Evolutionary conservation across 2,113 vertebrate genomes (phyloP), one percentile per base, ranked within the genome.

Genomic region (Mobula birostris): DNA sequence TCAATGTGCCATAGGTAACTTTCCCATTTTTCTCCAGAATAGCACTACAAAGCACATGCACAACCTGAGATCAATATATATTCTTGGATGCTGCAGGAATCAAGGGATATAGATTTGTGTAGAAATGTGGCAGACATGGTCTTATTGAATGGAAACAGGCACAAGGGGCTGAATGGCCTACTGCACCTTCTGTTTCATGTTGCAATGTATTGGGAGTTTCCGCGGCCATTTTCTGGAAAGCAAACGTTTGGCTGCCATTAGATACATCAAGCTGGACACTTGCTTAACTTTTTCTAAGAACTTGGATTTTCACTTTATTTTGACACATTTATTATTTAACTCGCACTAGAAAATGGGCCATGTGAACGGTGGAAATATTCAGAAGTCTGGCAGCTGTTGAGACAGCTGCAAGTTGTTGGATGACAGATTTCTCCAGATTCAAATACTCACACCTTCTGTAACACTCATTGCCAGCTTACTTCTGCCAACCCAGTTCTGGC

Each of bases 401-500:
- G 56, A 58, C 61, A 58, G 12, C 85, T 88, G 58, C 15, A 9
- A 82, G 12, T 88, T n/a, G 63, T n/a, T 24, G n/a, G 27, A 11
- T 63, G 24, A 61, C 24, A 61, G 58, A 61, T 88, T 88, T 88
- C 56, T 88, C 56, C 56, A 0, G 24, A 88, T 88, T 14, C 7
- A 63, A 63, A 14, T 58, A 29, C 87, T 7, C 17, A 66, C 61
- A 32, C 56, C 56, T 85, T 21, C 80, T 40, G 36, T 7, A 56
- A 24, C n/a, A 63, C 87, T 61, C 11, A 66, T 90, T 90, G 58
- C n/a, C 87, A 19, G 9, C 4, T 90, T 66, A 61, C 32, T 5
- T 19, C 29, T 58, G 82, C 94, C 94, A 95, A 88, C 76, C 68
- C 93, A 95, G 95, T 94, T 95, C 94, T 70, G 94, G 95, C 95